Conservation (phyloP, 1,140 invertebrate genomes). For the Odontomachus brunneus region DNA sequence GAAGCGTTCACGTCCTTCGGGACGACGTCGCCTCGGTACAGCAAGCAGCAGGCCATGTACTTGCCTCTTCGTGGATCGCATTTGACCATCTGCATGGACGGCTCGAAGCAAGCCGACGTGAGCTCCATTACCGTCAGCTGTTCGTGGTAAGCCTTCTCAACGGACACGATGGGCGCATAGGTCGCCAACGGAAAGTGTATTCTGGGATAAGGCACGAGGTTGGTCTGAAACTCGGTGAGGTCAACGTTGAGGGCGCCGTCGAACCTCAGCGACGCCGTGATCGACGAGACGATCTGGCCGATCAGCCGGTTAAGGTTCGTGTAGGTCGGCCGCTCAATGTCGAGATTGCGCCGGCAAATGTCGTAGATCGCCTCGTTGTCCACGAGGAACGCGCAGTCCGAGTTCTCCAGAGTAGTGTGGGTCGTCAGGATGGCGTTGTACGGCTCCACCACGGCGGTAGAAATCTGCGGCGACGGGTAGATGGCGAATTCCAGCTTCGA, state of each 20-base stretch:
- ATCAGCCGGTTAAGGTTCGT: constrained; percentile 88
- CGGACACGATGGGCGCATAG: constrained; percentile 91
- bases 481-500: constrained; percentile 89
- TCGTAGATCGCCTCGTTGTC: constrained; percentile 94
- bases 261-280: constrained; percentile 89
- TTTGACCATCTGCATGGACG: constrained; percentile 88
- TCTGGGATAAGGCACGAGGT: constrained; percentile 86
- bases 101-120: constrained; percentile 92
- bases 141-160: constrained; percentile 90
- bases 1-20: constrained; percentile 92
- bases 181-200: constrained; percentile 87
- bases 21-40: constrained; percentile 89
- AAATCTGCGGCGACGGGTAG: constrained; percentile 89
- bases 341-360: constrained; percentile 88
- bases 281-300: constrained; percentile 88
- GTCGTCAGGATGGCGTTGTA: constrained; percentile 94
- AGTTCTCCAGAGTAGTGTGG: constrained; percentile 91
- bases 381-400: constrained; percentile 93
- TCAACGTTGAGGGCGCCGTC: constrained; percentile 90
- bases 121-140: constrained; percentile 90
- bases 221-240: constrained; percentile 89
- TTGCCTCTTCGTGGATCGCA: constrained; percentile 79
- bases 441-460: constrained; percentile 94
- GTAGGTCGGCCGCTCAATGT: constrained; percentile 88
- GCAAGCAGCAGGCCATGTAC: constrained; percentile 88